Evolutionary conservation across 2,888 invertebrate species (phyloP), one percentile per base, ranked within the genome.

Genomic region (Trileptium ribeirensis): DNA sequence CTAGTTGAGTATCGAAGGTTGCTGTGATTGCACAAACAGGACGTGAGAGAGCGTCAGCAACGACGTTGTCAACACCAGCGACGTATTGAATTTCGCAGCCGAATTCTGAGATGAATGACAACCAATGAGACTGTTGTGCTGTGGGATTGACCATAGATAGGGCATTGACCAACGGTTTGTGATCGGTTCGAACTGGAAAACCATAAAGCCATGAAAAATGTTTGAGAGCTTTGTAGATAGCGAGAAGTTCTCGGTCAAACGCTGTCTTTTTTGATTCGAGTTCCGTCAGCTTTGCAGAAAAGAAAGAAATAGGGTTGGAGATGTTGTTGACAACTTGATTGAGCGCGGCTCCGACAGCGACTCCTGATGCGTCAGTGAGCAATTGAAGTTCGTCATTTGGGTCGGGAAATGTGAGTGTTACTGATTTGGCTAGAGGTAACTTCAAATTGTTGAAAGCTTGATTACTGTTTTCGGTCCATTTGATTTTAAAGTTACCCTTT

Each of bases 161-260:
- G 39, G 37, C 34, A 38, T 24, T 24, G 36, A 24, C 38, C 37
- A 37, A 36, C 2, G 77, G 77, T n/a, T 75, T 75, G 38, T 75
- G 77, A 36, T 34, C 36, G 15, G 77, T 75, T 34, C 37, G 31
- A 8, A 75, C 39, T 15, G 77, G 24, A 24, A 75, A 34, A n/a
- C 74, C 74, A 31, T n/a, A n/a, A n/a, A 24, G n/a, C 77, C 36
- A 75, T 29, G n/a, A 38, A 39, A 75, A 75, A 15, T 75, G 36
- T 38, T 75, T 75, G 38, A 75, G 77, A 8, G 77, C 34, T 15
- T 39, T 38, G 37, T 75, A 75, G 38, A 75, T 75, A 36, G 39
- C 77, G 24, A 75, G 8, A 15, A 51, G 51, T 24, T 51, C 51
- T 15, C 51, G 51, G 24, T 51, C 51, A 8, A 51, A 51, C n/a